Conservation (phyloP, 35 echinoderm and acorn worm species). For the Apostichopus japonicus region DNA sequence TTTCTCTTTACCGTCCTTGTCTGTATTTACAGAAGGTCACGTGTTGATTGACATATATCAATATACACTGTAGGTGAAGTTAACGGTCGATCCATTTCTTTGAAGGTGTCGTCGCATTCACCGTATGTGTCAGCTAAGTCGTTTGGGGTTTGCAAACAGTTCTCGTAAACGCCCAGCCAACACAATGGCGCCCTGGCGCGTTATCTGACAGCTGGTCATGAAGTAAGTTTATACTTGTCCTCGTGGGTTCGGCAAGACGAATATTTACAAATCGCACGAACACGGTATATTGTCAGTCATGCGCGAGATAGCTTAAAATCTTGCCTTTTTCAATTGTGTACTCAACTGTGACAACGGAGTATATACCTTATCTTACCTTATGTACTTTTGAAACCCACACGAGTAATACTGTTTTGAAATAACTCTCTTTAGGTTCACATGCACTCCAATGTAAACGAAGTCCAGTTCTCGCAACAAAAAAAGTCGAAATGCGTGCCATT, state of each 20-base stretch:
- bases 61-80: background rate
- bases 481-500: too few relatives aligned
- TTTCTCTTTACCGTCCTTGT: too few relatives aligned
- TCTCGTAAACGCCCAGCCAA: conserved; percentile 6
- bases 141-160: conserved; percentile 6
- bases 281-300: background rate
- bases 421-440: too few relatives aligned
- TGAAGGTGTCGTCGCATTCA: background rate
- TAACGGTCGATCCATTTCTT: background rate
- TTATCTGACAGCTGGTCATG: background rate
- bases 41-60: background rate
- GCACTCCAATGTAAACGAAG: too few relatives aligned
- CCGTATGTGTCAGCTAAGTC: background rate
- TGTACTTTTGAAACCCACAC: too few relatives aligned
- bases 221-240: background rate
- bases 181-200: background rate
- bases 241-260: background rate
- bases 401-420: too few relatives aligned
- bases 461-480: too few relatives aligned
- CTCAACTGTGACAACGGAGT: background rate
- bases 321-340: background rate
- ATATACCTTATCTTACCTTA: background rate
- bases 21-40: background rate
- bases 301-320: background rate
- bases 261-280: conserved; percentile 16